Evolutionary conservation across 1,140 invertebrate genomes (phyloP).

Genomic region (Ceratosolen fusciceps): DNA sequence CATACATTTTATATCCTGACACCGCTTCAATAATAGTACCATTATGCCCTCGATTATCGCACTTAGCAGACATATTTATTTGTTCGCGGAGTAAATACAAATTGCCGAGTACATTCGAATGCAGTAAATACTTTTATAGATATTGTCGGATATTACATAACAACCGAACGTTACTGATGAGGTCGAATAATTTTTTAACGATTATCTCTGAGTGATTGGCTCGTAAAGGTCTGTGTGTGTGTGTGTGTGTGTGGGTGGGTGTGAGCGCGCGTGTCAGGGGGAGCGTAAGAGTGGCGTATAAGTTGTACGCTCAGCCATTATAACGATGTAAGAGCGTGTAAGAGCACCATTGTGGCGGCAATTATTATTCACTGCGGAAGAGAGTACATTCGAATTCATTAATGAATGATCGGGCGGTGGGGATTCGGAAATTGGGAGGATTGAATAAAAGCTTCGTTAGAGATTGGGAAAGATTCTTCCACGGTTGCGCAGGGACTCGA

Average conservation of each 20-base stretch:
- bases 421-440: too few species aligned
- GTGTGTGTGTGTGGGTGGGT: not conserved
- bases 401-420: not conserved
- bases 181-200: not conserved
- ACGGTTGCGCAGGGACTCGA: not conserved
- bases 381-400: not conserved
- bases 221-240: not conserved
- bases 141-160: not conserved
- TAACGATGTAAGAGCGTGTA: too few species aligned
- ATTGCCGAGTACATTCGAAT: not conserved
- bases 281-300: not conserved
- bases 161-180: not conserved
- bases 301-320: too few species aligned
- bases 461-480: too few species aligned
- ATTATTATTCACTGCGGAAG: not conserved
- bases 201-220: not conserved
- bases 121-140: not conserved
- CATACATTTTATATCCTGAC: not conserved
- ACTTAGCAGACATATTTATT: not conserved
- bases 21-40: not conserved
- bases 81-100: constrained; percentile 4
- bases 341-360: too few species aligned
- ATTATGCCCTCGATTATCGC: constrained; percentile 5
- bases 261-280: not conserved
- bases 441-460: too few species aligned